These are phyloP conservation scores for Hypanus sabinus DNA, from an alignment of 2,113 vertebrate species.

Conservation along the genomic window DNA sequence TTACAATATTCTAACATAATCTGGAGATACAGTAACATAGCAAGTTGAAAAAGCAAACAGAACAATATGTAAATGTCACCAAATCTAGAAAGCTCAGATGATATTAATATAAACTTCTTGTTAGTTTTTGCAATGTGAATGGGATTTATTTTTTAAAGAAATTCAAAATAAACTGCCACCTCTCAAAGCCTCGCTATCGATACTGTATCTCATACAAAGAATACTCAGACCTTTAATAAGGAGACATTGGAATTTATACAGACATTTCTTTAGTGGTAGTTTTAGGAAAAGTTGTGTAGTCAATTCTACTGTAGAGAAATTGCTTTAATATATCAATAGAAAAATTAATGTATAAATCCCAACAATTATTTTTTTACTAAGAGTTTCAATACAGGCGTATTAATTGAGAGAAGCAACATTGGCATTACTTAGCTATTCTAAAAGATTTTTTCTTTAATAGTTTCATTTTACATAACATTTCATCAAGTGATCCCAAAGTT, in stretches of 20 bases:
- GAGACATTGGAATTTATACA: background rate
- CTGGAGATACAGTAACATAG: background rate
- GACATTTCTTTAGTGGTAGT: background rate
- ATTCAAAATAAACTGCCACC: background rate
- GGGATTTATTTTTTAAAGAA: background rate
- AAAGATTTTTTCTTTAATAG: background rate
- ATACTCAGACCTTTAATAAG: background rate
- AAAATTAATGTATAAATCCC: background rate
- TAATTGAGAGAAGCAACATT: background rate
- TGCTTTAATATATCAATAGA: background rate
- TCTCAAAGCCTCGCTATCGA: background rate
- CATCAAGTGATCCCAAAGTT: background rate
- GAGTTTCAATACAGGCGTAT: background rate
- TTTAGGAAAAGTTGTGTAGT: background rate
- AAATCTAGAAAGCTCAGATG: background rate
- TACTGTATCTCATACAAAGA: background rate
- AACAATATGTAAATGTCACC: background rate
- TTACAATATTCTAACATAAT: background rate
- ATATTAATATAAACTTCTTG: background rate
- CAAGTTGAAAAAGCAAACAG: background rate
- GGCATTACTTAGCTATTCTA: background rate
- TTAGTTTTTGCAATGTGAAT: background rate
- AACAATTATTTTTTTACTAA: background rate
- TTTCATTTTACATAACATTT: background rate
- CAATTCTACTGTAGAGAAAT: background rate